Evolutionary conservation across 1,140 invertebrate species (phyloP), one percentile per base, ranked within the genome.

Genomic region (Conus ventricosus): DNA sequence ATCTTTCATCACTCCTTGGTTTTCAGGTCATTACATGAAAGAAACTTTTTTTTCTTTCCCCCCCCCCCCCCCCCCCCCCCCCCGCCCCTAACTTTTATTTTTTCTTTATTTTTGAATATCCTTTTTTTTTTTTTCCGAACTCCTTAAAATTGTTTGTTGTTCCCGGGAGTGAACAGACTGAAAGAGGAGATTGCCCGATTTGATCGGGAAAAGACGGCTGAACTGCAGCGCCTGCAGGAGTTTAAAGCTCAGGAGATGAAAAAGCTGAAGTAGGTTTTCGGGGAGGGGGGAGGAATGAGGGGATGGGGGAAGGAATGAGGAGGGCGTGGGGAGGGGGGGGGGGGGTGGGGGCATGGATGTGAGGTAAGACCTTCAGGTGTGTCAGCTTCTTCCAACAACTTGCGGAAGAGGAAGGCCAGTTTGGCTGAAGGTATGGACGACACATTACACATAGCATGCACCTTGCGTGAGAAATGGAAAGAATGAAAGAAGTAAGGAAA

Each of bases 231-330:
- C 88, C 87, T 95, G 27, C 92, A 95, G 88, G 95, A 94, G 88
- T 95, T 93, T 84, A 94, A 94, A 88, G 90, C 87, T n/a, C 92
- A 95, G 90, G 95, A 95, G 91, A 93, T 94, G 87, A 95, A 94
- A 89, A 95, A 95, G 90, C 85, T 95, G 5, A 95, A 94, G 93
- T 94, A 89, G 90, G 92, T 90, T 0, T 63, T 7, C 27, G 25
- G n/a, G 71, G n/a, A 23, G n/a, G 71, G n/a, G 71, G 71, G 71
- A 23, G 6, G 71, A 23, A 23, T 13, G 71, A n/a, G 71, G 4
- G n/a, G 4, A 23, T 17, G 71, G 71, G 60, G 60, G 60, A 4
- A 20, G 60, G 60, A 20, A 20, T 11, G 60, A 20, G 60, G 60
- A 20, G 60, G 60, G 60, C 1, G 60, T 11, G 60, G 60, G 1